These are phyloP conservation scores for Limnothrissa miodon DNA, from an alignment of 2,113 vertebrate species.

Conservation along the genomic window DNA sequence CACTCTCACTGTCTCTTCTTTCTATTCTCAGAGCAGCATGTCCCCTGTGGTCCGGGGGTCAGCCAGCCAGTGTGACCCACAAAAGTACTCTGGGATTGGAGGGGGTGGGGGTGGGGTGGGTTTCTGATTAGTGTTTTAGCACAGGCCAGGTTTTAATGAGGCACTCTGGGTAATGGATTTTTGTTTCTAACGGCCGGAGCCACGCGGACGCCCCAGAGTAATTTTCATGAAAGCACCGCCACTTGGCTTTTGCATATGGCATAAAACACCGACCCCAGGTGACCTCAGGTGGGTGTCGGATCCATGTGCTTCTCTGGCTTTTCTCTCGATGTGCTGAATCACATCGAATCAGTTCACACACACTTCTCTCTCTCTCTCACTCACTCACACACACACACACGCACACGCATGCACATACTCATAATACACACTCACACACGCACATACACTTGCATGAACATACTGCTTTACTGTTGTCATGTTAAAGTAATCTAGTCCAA, in stretches of 20 bases:
- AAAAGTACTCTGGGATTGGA: neutral
- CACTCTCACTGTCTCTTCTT: neutral
- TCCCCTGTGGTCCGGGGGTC: neutral
- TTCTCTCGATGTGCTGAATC: neutral
- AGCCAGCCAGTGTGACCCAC: neutral
- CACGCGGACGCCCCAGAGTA: neutral
- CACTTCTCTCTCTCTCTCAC: neutral
- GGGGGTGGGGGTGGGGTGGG: neutral
- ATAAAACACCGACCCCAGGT: neutral
- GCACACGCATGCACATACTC: too few relatives aligned
- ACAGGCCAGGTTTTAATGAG: neutral
- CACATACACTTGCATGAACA: neutral
- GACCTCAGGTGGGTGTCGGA: neutral
- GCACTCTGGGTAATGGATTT: slow-evolving; percentile 2
- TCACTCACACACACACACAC: neutral
- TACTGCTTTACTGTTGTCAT: neutral
- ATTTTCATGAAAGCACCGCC: neutral
- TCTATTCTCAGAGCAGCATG: neutral
- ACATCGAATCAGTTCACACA: neutral
- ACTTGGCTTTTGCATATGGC: neutral
- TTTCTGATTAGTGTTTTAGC: neutral
- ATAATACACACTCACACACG: too few relatives aligned
- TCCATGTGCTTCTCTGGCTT: neutral
- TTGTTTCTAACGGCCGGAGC: neutral
- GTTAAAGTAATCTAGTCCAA: neutral